Evolutionary conservation across 2,113 vertebrate species (phyloP).

Genomic region (Alligator mississippiensis): DNA sequence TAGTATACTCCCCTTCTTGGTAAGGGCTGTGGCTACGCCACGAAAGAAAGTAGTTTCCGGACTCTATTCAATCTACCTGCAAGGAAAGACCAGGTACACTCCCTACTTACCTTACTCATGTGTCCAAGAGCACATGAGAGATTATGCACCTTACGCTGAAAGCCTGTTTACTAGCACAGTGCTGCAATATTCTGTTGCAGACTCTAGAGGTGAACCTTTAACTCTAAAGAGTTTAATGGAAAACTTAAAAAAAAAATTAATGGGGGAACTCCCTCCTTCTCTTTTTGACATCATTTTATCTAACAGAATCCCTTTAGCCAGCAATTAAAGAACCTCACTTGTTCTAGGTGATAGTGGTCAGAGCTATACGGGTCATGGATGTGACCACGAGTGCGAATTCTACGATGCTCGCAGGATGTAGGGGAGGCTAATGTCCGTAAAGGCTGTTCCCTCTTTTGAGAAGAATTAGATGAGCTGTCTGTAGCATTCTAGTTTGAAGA

Average conservation of each 20-base stretch:
- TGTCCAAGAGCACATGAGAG: too few species aligned
- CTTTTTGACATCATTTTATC: too few species aligned
- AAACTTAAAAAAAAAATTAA: neutral
- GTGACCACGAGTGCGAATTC: slow-evolving; percentile 89
- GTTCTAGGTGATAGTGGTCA: slow-evolving; percentile 93
- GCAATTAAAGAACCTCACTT: slow-evolving; percentile 79
- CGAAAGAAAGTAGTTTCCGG: neutral
- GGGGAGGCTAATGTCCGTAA: slow-evolving; percentile 89
- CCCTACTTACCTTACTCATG: too few species aligned
- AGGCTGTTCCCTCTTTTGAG: slow-evolving; percentile 85
- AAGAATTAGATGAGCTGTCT: slow-evolving; percentile 88
- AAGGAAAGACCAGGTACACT: neutral
- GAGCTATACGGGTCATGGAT: slow-evolving; percentile 87
- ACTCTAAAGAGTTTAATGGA: neutral
- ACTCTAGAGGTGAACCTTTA: fast-evolving
- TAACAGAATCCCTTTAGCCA: neutral
- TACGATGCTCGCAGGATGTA: slow-evolving; percentile 88
- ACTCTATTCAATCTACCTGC: neutral
- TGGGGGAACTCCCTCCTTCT: too few species aligned
- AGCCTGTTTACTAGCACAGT: neutral
- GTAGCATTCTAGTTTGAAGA: slow-evolving; percentile 80
- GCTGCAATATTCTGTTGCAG: fast-evolving
- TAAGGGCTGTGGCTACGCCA: too few species aligned
- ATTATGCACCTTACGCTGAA: neutral
- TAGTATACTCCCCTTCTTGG: neutral